Percentiles rank a stretch among this genome's conserved stretches.
Conservation (phyloP, 2,888 invertebrate genomes). For the Quadroppia sp. region DNA sequence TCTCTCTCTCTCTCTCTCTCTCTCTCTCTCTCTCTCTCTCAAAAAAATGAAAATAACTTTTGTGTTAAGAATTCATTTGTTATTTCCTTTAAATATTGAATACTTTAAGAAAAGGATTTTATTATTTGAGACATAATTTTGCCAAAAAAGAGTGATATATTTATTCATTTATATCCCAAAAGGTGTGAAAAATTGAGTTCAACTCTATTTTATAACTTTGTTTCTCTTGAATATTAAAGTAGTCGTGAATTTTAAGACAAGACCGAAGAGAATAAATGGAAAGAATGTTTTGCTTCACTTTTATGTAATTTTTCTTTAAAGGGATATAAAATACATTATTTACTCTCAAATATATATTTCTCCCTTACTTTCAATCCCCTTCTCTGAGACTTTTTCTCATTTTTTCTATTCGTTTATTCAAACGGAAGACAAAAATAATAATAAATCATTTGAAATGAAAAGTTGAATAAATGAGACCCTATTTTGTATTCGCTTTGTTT, state of each 20-base stretch:
- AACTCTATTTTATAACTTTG: constrained; percentile 27
- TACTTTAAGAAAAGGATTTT: not conserved
- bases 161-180: not conserved
- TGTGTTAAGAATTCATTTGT: not conserved
- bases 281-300: not conserved
- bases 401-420: not conserved
- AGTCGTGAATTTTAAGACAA: constrained; percentile 4
- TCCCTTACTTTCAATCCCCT: not conserved
- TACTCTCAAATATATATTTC: not conserved
- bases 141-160: not conserved
- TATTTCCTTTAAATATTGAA: constrained; percentile 9
- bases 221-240: constrained; percentile 16
- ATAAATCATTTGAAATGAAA: constrained; percentile 30
- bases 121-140: not conserved
- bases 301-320: constrained; percentile 34
- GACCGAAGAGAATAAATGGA: not conserved
- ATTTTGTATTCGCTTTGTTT: not conserved
- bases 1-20: not conserved
- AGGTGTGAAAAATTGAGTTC: constrained; percentile 31
- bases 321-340: constrained; percentile 32
- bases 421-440: not conserved
- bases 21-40: no score
- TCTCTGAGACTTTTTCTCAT: not conserved
- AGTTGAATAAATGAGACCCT: not conserved
- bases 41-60: constrained; percentile 5